phyloP scores from a whole-genome alignment of 2,797 vertebrate species.

The Passerculus sandwichensis region DNA sequence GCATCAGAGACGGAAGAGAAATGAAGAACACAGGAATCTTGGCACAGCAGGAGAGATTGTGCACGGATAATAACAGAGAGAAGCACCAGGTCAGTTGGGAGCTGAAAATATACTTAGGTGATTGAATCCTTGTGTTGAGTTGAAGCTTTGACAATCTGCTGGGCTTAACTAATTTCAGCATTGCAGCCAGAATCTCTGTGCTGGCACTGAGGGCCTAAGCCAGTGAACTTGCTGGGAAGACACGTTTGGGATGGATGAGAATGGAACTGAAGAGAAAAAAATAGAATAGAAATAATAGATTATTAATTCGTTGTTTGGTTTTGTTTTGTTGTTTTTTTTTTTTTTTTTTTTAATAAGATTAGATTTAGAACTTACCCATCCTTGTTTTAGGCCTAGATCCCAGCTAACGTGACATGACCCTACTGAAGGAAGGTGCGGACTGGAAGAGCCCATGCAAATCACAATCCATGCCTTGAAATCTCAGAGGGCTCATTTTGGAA shows the following conservation, averaged over 20 bases:
- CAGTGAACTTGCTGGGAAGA: not conserved
- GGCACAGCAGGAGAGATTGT: conserved; percentile 55
- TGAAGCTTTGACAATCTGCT: not conserved
- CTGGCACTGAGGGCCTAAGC: not conserved
- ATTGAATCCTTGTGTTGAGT: conserved; percentile 10
- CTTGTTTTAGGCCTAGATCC: not conserved
- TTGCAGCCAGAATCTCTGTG: not conserved
- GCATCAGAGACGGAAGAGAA: conserved; percentile 45
- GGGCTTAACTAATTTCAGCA: not conserved
- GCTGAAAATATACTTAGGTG: conserved; percentile 43
- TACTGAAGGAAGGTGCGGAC: not conserved
- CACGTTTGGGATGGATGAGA: accelerated
- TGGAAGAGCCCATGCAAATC: not conserved
- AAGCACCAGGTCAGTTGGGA: conserved; percentile 25
- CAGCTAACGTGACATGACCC: not conserved
- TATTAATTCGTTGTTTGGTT: not conserved
- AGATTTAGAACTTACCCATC: not conserved
- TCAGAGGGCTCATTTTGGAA: not conserved
- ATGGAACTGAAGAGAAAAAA: not conserved
- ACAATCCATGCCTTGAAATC: not conserved
- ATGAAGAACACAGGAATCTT: conserved; percentile 63
- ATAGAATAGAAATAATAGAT: not conserved
- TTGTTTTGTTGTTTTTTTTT: not conserved
- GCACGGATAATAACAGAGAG: conserved; percentile 22
- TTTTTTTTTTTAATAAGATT: not conserved